phyloP scores from a whole-genome alignment of 1,140 invertebrate species.

The Sesamia nonagrioides region DNA sequence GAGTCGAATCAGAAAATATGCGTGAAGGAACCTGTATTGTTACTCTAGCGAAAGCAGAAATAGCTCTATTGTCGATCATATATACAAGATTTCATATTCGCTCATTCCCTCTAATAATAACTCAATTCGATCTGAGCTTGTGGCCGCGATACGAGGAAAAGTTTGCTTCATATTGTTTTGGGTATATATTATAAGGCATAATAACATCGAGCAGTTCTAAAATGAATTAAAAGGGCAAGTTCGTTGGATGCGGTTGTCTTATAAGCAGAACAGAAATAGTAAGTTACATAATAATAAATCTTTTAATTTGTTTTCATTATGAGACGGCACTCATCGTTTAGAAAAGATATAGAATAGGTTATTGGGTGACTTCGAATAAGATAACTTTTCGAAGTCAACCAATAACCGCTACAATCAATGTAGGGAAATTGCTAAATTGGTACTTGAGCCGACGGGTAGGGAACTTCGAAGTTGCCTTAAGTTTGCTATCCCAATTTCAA shows the following conservation, averaged over 20 bases:
- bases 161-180: neutral
- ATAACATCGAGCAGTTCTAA: conserved; percentile 19
- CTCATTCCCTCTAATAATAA: conserved; percentile 49
- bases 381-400: no score
- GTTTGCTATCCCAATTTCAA: no score
- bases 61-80: conserved; percentile 44
- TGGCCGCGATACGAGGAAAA: conserved; percentile 18
- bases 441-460: no score
- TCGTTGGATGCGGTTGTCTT: neutral
- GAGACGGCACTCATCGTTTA: no score
- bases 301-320: no score
- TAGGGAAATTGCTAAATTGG: no score
- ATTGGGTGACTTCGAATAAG: no score
- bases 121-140: conserved; percentile 34
- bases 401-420: no score
- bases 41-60: conserved; percentile 50
- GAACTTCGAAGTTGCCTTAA: no score
- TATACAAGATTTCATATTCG: conserved; percentile 45
- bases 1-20: conserved; percentile 66
- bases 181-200: conserved; percentile 1
- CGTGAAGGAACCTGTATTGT: conserved; percentile 61
- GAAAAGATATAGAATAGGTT: no score
- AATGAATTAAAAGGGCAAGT: neutral
- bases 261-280: no score
- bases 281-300: no score